Conservation (phyloP, 2,113 vertebrate genomes). For the Lipophrys pholis region DNA sequence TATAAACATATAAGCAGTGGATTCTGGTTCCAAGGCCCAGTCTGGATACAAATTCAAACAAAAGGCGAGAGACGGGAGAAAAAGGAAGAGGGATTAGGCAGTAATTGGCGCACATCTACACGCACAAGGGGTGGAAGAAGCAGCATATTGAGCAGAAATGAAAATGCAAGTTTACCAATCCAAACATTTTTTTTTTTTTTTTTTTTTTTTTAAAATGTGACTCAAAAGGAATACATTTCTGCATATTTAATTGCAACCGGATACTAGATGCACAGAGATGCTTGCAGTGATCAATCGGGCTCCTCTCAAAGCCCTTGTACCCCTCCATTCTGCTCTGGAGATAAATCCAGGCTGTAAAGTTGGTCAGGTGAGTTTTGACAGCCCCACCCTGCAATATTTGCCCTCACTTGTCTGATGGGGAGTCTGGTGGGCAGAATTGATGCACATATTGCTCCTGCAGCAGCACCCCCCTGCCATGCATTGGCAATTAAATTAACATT, state of each 20-base stretch:
- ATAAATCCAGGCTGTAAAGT: constrained; percentile 36
- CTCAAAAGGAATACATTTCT: neutral
- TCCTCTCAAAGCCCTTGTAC: neutral
- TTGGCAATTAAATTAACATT: constrained; percentile 57
- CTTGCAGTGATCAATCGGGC: neutral
- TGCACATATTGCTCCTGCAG: constrained; percentile 58
- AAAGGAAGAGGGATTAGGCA: constrained; percentile 24
- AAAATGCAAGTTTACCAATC: neutral
- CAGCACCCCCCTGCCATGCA: constrained; percentile 39
- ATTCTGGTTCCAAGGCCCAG: constrained; percentile 57
- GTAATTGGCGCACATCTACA: constrained; percentile 36
- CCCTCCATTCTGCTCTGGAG: neutral
- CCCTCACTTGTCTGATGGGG: constrained; percentile 44
- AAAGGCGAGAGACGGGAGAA: constrained; percentile 46
- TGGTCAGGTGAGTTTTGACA: constrained; percentile 46
- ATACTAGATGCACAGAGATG: neutral
- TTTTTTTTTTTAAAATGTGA: neutral
- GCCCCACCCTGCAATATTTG: constrained; percentile 39
- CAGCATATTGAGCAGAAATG: neutral
- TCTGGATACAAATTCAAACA: constrained; percentile 52
- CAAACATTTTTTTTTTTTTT: no score
- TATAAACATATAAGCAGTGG: constrained; percentile 2
- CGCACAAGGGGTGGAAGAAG: neutral
- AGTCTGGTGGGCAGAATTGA: constrained; percentile 46
- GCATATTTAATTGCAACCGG: constrained; percentile 5